Evolutionary conservation across 2,888 invertebrate species (phyloP), one percentile per base, ranked within the genome.

Genomic region (Lagria hirta): DNA sequence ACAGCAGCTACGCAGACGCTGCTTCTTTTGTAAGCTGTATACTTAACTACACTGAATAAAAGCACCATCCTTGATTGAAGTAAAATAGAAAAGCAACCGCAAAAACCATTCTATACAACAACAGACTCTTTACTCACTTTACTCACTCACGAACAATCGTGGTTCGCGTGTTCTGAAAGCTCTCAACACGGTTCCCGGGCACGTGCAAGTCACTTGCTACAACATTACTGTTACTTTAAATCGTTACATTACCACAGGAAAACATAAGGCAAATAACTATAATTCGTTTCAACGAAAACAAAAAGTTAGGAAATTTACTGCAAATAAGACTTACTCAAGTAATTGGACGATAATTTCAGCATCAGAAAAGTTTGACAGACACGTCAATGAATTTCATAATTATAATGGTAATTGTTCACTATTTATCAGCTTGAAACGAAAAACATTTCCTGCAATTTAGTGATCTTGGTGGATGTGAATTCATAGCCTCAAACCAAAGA

Each of bases 81-180:
- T 46, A n/a, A 52, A 53, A 52, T 49, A 53, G 43, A 55, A 59
- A 57, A 57, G 50, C 52, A 37, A 56, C 52, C 50, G 43, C 50
- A 59, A 46, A 42, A 51, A 53, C 46, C 51, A 52, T 11, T 28
- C 22, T 49, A 51, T 48, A 47, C 51, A 54, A 52, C 55, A 44
- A 44, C 42, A 45, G 47, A 48, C 51, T 50, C 42, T 54, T 54
- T 52, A 49, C 51, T 64, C n/a, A n/a, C n/a, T n/a, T n/a, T n/a
- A n/a, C n/a, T n/a, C n/a, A n/a, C n/a, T n/a, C 64, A 64, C 62
- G 62, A 62, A 58, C 56, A 53, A 57, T 61, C 62, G 60, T 64
- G 63, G 61, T 59, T 62, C 58, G 61, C 63, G 60, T 61, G 64
- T 60, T 59, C 53, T 52, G 43, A 52, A 55, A 55, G 44, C 47